Evolutionary conservation across 2,888 invertebrate genomes (phyloP), one percentile per base, ranked within the genome.

Genomic region (Drosophila birchii): DNA sequence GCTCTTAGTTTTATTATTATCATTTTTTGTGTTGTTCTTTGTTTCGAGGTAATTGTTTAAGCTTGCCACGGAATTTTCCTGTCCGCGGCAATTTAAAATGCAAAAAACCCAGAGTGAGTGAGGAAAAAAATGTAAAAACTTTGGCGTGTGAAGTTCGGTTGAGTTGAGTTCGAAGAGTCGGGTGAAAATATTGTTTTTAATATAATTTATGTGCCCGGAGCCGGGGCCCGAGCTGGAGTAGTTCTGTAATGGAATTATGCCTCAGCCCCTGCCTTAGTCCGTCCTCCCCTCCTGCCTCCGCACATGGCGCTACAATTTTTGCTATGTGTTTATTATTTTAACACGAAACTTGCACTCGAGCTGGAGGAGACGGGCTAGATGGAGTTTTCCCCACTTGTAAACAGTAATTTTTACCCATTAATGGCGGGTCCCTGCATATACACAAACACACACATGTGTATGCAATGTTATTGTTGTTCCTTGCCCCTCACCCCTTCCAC

Each of bases 311-410:
- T 74, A 81, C 84, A 83, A 82, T 86, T 88, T 84, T 78, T 78
- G 85, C 81, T 80, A 84, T 86, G 87, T 88, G 89, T 86, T 86
- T 86, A 88, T 88, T 86, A 86, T 86, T 86, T 86, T 86, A 88
- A 88, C 87, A 87, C 87, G 87, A 86, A 87, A 88, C 85, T 82
- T 86, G 81, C 80, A 84, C 78, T 80, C 73, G 59, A 66, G 68
- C 73, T 57, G 55, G 63, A 45, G 23, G 51, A 51, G 51, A 20
- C 29, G 45, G 57, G 45, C 39, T 6, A 53, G 34, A 20, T 49
- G 63, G 32, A 58, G 56, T 36, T 70, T 70, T 57, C 49, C 61
- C 78, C 75, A 78, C 88, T 86, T 86, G 87, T 86, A 86, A 87
- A 88, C 87, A 88, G 82, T 87, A 87, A 88, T 87, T 88, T 68